Percentiles rank a stretch among this genome's conserved stretches.
Evolutionary conservation across 2,888 invertebrate species (phyloP).

Genomic region (Sicus ferrugineus): DNA sequence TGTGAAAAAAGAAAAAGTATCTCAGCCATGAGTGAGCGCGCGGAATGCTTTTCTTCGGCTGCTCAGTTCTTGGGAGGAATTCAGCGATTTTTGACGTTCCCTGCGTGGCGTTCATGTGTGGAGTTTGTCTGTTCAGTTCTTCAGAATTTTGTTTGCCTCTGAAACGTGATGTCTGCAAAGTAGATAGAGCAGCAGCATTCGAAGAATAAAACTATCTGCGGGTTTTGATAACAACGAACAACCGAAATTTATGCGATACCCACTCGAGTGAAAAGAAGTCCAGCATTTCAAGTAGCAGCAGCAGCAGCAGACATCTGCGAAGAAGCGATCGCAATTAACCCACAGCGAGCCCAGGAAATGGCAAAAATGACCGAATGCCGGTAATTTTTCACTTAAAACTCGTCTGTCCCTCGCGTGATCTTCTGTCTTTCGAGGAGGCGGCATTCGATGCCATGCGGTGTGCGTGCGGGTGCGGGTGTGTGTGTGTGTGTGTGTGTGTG

Average conservation of each 20-base stretch:
- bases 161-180: not conserved
- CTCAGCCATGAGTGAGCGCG: not conserved
- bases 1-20: not conserved
- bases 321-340: not conserved
- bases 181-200: not conserved
- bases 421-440: too few species aligned
- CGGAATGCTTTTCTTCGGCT: constrained; percentile 5
- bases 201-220: not conserved
- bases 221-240: not conserved
- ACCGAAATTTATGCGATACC: not conserved
- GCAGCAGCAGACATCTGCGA: not conserved
- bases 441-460: not conserved
- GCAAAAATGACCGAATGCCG: constrained; percentile 29
- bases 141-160: not conserved
- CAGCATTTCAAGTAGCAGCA: not conserved
- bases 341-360: constrained; percentile 23
- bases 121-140: not conserved
- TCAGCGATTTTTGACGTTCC: constrained; percentile 51
- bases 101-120: constrained; percentile 11
- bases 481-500: not conserved
- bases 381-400: constrained; percentile 36
- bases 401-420: constrained; percentile 4
- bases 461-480: too few species aligned
- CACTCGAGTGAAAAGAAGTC: not conserved
- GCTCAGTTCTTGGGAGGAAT: constrained; percentile 50